Conservation (phyloP, 2,888 invertebrate species). For the Strigamia transsilvanica region DNA sequence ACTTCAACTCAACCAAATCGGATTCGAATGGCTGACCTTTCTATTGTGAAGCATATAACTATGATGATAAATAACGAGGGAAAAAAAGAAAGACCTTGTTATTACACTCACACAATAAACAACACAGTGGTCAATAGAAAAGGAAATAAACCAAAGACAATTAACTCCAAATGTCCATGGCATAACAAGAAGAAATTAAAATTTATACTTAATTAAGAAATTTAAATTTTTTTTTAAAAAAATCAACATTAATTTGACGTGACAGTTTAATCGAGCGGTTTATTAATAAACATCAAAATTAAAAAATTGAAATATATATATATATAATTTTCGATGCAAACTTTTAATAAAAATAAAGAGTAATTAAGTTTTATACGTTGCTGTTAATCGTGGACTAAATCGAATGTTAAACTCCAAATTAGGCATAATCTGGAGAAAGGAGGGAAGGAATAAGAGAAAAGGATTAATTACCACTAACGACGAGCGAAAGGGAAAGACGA, state of each 20-base stretch:
- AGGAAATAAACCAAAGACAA: conserved; percentile 11
- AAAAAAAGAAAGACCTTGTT: conserved; percentile 20
- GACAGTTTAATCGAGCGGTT: conserved; percentile 2
- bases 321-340: not conserved
- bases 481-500: conserved; percentile 49
- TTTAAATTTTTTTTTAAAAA: not conserved
- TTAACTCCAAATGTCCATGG: not conserved
- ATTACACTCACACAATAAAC: conserved; percentile 32
- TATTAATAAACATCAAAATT: not conserved
- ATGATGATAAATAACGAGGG: conserved; percentile 40
- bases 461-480: conserved; percentile 48
- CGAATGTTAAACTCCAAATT: conserved; percentile 26
- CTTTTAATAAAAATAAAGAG: too few species aligned
- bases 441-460: conserved; percentile 33
- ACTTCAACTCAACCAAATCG: conserved; percentile 49
- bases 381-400: conserved; percentile 1
- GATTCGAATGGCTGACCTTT: conserved; percentile 45
- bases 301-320: not conserved
- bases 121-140: conserved; percentile 36
- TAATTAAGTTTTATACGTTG: not conserved
- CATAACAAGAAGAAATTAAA: not conserved
- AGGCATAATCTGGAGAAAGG: conserved; percentile 16
- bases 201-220: not conserved
- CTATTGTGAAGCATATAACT: conserved; percentile 45
- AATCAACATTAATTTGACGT: not conserved